phyloP scores from a whole-genome alignment of 2,888 invertebrate genomes.

The Drosophila fulvimacula region DNA sequence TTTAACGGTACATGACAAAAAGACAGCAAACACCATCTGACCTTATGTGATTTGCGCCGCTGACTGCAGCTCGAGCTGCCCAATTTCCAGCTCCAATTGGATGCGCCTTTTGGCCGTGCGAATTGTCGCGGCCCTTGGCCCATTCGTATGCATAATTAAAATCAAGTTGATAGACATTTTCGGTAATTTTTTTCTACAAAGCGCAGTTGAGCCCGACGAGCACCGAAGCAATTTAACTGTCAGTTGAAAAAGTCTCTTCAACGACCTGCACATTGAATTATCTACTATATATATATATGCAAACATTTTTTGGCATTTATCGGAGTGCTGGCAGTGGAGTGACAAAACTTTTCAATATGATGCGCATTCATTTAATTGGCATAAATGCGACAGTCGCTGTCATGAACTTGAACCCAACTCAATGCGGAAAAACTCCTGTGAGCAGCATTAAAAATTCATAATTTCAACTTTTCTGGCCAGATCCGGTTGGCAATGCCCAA shows the following conservation, averaged over 20 bases:
- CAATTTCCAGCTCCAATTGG: conserved; percentile 13
- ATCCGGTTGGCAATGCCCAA: conserved; percentile 7
- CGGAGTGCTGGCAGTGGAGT: background rate
- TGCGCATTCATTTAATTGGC: conserved; percentile 55
- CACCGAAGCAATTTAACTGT: conserved; percentile 31
- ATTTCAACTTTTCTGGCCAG: background rate
- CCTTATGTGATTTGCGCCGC: conserved; percentile 34
- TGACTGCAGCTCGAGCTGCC: conserved; percentile 8
- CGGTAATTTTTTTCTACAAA: conserved; percentile 38
- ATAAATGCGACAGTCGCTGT: conserved; percentile 37
- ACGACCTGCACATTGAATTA: too few species aligned
- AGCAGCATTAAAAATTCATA: conserved; percentile 33
- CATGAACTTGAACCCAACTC: conserved; percentile 43
- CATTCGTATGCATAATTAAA: conserved; percentile 57
- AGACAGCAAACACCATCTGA: conserved; percentile 15
- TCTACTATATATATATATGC: background rate
- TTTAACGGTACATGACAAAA: conserved; percentile 32
- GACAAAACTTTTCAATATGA: conserved; percentile 53
- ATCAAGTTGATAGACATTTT: conserved; percentile 50
- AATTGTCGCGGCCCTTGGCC: conserved; percentile 29
- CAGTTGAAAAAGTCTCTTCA: conserved; percentile 14
- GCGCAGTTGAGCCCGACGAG: conserved; percentile 39
- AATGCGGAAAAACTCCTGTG: conserved; percentile 37
- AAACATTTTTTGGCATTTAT: background rate
- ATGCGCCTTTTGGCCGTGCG: conserved; percentile 18